A percentile compares a stretch with the other conserved stretches of the same genome.
Conservation (phyloP, 2,888 invertebrate genomes). For the Pachymerium ferrugineum region DNA sequence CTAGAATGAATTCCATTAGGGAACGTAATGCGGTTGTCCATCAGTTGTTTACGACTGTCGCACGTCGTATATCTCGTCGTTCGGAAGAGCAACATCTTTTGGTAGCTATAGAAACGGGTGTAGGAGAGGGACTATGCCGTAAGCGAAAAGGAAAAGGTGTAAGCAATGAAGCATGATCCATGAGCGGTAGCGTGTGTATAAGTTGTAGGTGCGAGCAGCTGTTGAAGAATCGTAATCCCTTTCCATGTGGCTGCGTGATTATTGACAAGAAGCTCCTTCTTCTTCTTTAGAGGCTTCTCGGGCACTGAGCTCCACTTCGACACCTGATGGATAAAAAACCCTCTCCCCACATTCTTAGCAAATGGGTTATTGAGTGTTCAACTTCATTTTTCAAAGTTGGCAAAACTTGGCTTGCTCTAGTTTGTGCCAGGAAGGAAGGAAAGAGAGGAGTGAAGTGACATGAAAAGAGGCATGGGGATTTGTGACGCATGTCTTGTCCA, state of each 20-base stretch:
- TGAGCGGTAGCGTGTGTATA: constrained; percentile 8
- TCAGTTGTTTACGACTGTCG: background rate
- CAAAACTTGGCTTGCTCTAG: background rate
- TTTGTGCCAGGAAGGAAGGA: background rate
- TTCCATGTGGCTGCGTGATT: constrained; percentile 13
- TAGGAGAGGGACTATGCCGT: background rate
- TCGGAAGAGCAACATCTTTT: background rate
- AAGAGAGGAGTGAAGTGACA: background rate
- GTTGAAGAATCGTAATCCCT: constrained; percentile 8
- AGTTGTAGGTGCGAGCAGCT: constrained; percentile 13
- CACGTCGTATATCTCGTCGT: background rate
- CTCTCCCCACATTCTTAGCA: background rate
- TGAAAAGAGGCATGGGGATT: background rate
- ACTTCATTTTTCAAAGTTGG: constrained; percentile 3
- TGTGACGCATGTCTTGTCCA: constrained; percentile 13
- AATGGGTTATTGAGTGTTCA: constrained; percentile 8
- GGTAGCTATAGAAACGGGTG: background rate
- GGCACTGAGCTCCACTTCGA: background rate
- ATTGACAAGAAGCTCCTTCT: background rate
- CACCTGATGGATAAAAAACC: background rate
- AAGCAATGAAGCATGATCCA: background rate
- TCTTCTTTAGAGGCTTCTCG: background rate
- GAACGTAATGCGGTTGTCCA: no score
- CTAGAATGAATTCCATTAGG: no score
- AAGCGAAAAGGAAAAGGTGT: constrained; percentile 4